A percentile compares a stretch with the other conserved stretches of the same genome.
These are phyloP conservation scores for Synchiropus splendidus DNA, from an alignment of 2,113 vertebrate genomes.

Conservation along the genomic window DNA sequence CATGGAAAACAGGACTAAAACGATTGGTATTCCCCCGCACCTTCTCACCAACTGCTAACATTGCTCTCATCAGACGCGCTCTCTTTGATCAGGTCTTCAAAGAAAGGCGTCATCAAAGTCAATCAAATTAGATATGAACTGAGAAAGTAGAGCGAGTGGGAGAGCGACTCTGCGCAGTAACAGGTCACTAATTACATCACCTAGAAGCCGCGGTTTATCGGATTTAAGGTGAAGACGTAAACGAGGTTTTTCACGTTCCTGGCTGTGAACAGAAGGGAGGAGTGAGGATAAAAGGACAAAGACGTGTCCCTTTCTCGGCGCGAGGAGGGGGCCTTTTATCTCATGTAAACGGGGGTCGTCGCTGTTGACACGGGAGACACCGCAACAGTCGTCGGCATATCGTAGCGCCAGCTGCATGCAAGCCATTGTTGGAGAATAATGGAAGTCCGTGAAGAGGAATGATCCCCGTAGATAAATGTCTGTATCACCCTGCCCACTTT, in stretches of 20 bases:
- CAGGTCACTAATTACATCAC: constrained; percentile 52
- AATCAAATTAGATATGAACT: constrained; percentile 56
- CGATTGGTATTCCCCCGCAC: constrained; percentile 52
- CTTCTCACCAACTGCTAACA: constrained; percentile 58
- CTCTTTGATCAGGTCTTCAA: constrained; percentile 65
- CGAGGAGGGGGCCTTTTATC: too few species aligned
- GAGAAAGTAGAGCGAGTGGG: constrained; percentile 12
- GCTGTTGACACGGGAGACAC: too few species aligned
- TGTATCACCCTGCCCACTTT: constrained; percentile 46
- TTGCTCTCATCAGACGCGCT: constrained; percentile 50
- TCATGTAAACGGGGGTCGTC: too few species aligned
- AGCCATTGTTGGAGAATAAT: constrained; percentile 27
- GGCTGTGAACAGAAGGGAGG: too few species aligned
- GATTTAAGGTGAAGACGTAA: not conserved
- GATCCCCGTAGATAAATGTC: constrained; percentile 49
- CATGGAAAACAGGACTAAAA: constrained; percentile 13
- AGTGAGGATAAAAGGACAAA: too few species aligned
- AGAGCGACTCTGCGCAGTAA: constrained; percentile 29
- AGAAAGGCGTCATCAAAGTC: constrained; percentile 57
- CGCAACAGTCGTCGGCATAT: too few species aligned
- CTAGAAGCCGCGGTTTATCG: constrained; percentile 5
- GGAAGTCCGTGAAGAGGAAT: constrained; percentile 38
- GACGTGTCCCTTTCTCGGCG: too few species aligned
- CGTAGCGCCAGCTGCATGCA: not conserved
- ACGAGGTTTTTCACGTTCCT: too few species aligned